A percentile compares a stretch with the other conserved stretches of the same genome.
These are phyloP conservation scores for Amphipyra berbera DNA, from an alignment of 2,888 invertebrate species.

Conservation along the genomic window DNA sequence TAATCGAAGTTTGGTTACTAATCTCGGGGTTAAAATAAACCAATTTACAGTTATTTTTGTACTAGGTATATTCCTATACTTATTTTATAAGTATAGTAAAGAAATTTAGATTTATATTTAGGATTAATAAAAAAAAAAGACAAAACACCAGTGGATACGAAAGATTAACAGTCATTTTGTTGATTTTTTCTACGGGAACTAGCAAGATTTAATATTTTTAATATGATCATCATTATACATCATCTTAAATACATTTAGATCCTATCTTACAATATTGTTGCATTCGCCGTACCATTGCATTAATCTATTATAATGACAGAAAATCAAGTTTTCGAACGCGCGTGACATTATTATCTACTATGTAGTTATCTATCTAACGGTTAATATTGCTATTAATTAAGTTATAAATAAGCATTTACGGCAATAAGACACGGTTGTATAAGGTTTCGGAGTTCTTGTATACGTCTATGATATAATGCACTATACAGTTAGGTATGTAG, in stretches of 20 bases:
- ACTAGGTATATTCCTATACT: too few relatives aligned
- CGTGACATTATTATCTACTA: constrained; percentile 45
- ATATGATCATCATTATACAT: neutral
- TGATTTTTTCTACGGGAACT: neutral
- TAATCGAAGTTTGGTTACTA: too few relatives aligned
- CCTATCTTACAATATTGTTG: constrained; percentile 12
- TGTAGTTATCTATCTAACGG: constrained; percentile 42
- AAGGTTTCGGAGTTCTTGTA: constrained; percentile 34
- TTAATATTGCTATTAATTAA: constrained; percentile 54
- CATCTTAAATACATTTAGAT: constrained; percentile 12
- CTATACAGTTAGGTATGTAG: constrained; percentile 50
- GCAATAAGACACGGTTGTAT: constrained; percentile 49
- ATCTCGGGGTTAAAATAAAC: too few relatives aligned
- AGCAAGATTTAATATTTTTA: neutral
- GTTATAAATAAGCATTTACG: constrained; percentile 52
- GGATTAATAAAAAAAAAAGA: too few relatives aligned
- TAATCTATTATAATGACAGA: constrained; percentile 37
- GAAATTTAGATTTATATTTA: too few relatives aligned
- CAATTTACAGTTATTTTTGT: too few relatives aligned
- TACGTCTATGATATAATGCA: constrained; percentile 26
- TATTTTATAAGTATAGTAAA: too few relatives aligned
- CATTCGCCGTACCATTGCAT: constrained; percentile 16
- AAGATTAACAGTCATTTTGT: too few relatives aligned
- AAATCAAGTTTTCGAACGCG: constrained; percentile 40
- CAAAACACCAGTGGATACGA: too few relatives aligned